These are phyloP conservation scores for Hipparchia semele DNA, from an alignment of 2,888 invertebrate genomes.

Conservation along the genomic window DNA sequence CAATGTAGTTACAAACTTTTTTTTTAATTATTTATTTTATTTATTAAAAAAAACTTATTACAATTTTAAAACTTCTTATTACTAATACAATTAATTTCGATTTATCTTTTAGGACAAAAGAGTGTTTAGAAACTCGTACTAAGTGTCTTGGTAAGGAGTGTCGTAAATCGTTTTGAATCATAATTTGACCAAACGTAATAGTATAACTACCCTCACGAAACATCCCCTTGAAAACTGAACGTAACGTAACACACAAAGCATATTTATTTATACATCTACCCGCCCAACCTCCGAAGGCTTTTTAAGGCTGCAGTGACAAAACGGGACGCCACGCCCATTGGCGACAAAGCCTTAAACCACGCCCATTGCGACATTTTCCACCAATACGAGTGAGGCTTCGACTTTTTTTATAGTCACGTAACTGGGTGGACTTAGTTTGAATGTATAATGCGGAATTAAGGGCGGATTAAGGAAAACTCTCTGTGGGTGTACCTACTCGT, in stretches of 20 bases:
- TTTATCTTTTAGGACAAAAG: no score
- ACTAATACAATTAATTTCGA: no score
- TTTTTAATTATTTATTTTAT: no score
- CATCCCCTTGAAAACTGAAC: not conserved
- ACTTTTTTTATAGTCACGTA: conserved; percentile 55
- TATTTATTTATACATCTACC: conserved; percentile 39
- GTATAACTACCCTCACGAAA: not conserved
- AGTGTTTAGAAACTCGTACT: no score
- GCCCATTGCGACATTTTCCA: conserved; percentile 76
- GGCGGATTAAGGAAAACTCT: conserved; percentile 25
- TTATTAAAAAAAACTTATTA: no score
- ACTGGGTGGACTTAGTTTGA: conserved; percentile 35
- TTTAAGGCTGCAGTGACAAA: conserved; percentile 74
- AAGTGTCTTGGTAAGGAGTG: no score
- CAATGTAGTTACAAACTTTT: no score
- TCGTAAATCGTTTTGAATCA: not conserved
- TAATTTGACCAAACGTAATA: no score
- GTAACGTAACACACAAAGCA: conserved; percentile 25
- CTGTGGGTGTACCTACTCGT: not conserved
- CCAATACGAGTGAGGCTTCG: conserved; percentile 56
- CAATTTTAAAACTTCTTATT: no score
- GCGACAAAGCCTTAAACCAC: conserved; percentile 75
- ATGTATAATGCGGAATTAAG: conserved; percentile 27
- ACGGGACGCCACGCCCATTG: conserved; percentile 72
- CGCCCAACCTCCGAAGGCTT: conserved; percentile 56